Evolutionary conservation across 2,888 invertebrate genomes (phyloP).

Genomic region (Apantesis nais): DNA sequence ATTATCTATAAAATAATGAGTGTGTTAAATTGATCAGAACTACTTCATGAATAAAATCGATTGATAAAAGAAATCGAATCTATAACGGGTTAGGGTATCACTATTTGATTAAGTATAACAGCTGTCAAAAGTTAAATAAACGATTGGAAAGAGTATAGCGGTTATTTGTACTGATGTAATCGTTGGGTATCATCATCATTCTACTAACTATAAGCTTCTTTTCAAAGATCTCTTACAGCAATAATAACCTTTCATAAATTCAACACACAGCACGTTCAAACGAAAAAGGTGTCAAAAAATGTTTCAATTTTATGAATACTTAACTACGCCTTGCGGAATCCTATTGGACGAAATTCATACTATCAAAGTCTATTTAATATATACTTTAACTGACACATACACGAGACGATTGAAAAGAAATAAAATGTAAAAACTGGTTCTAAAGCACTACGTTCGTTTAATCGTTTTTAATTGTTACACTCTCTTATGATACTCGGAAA

Average conservation of each 20-base stretch:
- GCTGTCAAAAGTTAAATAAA: too few species aligned
- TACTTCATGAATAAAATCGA: too few species aligned
- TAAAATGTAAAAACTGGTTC: neutral
- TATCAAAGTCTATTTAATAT: neutral
- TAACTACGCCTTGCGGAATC: neutral
- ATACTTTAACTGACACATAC: neutral
- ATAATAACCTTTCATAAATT: neutral
- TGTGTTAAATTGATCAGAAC: too few species aligned
- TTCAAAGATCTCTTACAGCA: neutral
- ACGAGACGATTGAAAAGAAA: neutral
- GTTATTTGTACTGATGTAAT: neutral
- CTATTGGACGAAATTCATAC: neutral
- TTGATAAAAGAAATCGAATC: too few species aligned
- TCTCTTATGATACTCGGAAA: neutral
- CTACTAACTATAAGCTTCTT: neutral
- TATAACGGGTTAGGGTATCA: too few species aligned
- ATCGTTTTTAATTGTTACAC: neutral
- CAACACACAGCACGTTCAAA: too few species aligned
- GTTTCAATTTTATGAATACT: neutral
- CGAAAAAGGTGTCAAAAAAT: neutral
- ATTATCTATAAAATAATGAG: too few species aligned
- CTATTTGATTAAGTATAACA: too few species aligned
- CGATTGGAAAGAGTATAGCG: too few species aligned
- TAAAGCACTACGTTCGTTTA: neutral
- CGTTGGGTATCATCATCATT: neutral